Evolutionary conservation across 2,888 invertebrate genomes (phyloP).

Genomic region (Latrodectus elegans): DNA sequence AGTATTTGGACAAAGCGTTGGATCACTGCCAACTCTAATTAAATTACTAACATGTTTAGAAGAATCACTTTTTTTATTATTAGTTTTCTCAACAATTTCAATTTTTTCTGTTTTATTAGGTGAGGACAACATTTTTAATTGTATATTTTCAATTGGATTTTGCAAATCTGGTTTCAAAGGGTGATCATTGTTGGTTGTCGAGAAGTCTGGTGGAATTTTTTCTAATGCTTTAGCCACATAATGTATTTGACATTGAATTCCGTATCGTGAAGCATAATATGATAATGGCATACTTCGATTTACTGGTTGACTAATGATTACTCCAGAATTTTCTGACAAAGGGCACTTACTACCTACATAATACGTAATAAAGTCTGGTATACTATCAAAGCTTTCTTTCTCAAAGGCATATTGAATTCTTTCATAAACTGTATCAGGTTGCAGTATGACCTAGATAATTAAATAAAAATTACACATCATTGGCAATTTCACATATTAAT

Average conservation of each 20-base stretch:
- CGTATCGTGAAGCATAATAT: conserved; percentile 65
- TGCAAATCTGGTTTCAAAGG: not conserved
- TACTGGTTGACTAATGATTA: conserved; percentile 88
- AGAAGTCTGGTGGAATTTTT: conserved; percentile 25
- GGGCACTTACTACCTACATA: conserved; percentile 93
- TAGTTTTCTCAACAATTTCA: not conserved
- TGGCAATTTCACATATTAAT: too few relatives aligned
- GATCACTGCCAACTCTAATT: conserved; percentile 80
- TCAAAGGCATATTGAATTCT: conserved; percentile 94
- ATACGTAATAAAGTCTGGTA: conserved; percentile 92
- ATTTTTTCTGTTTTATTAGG: not conserved
- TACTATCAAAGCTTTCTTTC: conserved; percentile 93
- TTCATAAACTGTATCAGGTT: conserved; percentile 93
- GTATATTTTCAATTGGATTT: not conserved
- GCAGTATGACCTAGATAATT: conserved; percentile 78
- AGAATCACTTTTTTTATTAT: not conserved
- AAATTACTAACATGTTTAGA: conserved; percentile 32
- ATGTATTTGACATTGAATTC: conserved; percentile 66
- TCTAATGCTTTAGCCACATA: conserved; percentile 65
- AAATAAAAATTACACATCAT: conserved; percentile 73
- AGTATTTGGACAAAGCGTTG: conserved; percentile 78
- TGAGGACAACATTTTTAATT: not conserved
- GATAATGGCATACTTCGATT: conserved; percentile 83
- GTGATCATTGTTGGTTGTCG: not conserved
- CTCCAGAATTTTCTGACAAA: conserved; percentile 90